Evolutionary conservation across 2,113 vertebrate genomes (phyloP), one percentile per base, ranked within the genome.

Genomic region (Micromys minutus): DNA sequence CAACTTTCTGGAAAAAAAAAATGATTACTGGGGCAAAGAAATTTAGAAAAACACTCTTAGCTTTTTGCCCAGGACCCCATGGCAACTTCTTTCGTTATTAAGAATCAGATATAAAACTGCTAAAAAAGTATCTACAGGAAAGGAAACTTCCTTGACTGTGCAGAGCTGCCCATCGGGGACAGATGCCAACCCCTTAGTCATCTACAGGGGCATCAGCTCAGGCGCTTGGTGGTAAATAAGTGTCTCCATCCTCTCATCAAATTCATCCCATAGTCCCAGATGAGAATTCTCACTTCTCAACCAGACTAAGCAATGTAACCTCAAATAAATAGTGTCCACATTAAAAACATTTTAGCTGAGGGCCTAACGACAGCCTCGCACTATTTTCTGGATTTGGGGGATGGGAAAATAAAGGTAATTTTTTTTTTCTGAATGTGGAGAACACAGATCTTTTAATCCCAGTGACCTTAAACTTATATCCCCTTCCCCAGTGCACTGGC

Each of bases 201-300:
- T 57, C 36, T 39, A 88, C n/a, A 65, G 61, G 10, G 71, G 69
- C 71, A 88, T 31, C 47, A 67, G 55, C 47, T 86, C 57, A 75
- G 89, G 42, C 52, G 50, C 50, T 59, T 36, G 10, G 59, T 34
- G 6, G 24, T 71, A 65, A 92, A 39, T 8, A 59, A n/a, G 55
- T 76, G 79, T 86, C 17, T n/a, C 36, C 65, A 65, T 80, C 29
- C n/a, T 87, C 80, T 94, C 26, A 12, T 75, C 65, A 97, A 92
- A 81, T 96, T 61, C 74, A 71, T 88, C 47, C 12, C 87, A 87
- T 85, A 75, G 50, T 61, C 59, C 26, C 57, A 80, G 93, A 69
- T n/a, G 85, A 90, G 45, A 80, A 69, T n/a, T 65, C n/a, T 71
- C 50, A 85, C 91, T 72, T 80, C n/a, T 59, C 39, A 72, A 63